Base-by-base conservation (phyloP, 2,888 invertebrate species). In the Ommatoiulus sabulosus region DNA sequence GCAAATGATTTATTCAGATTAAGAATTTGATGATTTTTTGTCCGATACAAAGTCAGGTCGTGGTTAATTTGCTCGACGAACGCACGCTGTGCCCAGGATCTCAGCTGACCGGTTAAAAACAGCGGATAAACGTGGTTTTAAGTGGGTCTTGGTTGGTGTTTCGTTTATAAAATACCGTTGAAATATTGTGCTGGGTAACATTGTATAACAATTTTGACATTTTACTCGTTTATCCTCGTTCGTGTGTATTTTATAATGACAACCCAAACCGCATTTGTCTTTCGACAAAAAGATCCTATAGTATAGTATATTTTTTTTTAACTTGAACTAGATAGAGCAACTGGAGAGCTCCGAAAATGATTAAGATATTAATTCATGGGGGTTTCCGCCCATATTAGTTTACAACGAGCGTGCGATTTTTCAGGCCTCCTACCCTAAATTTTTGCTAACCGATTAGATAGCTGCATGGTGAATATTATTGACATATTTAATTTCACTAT, bases 401-500 rank as follows among this genome's bases (percentile, higher is more conserved):
- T 80, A 35, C 80, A 35, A 15, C 35, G 35, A 24, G 24, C 72
- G 20, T 24, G 72, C 8, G 24, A 72, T 24, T 72, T 72, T 63
- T 24, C 5, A 8, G 7, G 20, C 72, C 72, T 72, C 20, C 72
- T 24, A 72, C 72, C 72, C 72, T 72, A 24, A 5, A 72, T 72
- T 72, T 24, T 80, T 35, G 35, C 35, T 80, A 80, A 80, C 80
- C 35, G 80, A 80, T 80, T 80, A 80, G 80, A 72, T 72, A 72
- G 20, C 20, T 72, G 12, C 12, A 48, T 48, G 57, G n/a, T 3
- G 57, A 57, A 35, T 80, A 35, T 80, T 80, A 80, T 80, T 80
- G 80, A 12, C 35, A 24, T 80, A 80, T 80, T 80, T 80, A 80
- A 80, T 80, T 80, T 80, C 80, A 80, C 24, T 80, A 80, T 80